Percentiles rank a stretch among this genome's conserved stretches.
Evolutionary conservation across 2,888 invertebrate species (phyloP).

Genomic region (Micoletzkya japonica): DNA sequence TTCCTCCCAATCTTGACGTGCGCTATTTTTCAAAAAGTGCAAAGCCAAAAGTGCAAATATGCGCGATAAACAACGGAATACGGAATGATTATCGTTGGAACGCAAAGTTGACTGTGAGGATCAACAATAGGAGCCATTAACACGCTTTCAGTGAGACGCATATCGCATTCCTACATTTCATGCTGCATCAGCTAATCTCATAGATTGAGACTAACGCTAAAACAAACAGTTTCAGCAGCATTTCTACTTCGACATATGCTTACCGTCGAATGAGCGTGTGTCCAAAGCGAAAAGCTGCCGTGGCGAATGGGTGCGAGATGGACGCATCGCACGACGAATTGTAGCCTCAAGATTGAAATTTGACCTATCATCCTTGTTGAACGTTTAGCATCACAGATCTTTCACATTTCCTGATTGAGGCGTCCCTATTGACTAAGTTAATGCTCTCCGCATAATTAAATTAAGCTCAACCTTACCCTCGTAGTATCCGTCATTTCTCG

Average conservation of each 20-base stretch:
- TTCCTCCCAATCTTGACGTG: too few species aligned
- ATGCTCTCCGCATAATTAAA: slow-evolving; percentile 2
- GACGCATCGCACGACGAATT: slow-evolving; percentile 82
- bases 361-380: not conserved
- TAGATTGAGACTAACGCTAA: too few species aligned
- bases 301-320: slow-evolving; percentile 85
- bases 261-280: slow-evolving; percentile 36
- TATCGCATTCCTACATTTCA: too few species aligned
- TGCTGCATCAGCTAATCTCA: too few species aligned
- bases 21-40: too few species aligned
- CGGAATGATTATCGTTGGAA: too few species aligned
- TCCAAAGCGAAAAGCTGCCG: slow-evolving; percentile 88
- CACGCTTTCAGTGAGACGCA: too few species aligned
- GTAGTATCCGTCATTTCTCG: slow-evolving; percentile 70
- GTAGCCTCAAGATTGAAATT: slow-evolving; percentile 39
- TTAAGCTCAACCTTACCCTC: slow-evolving; percentile 27
- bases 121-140: too few species aligned
- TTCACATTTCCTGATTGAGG: not conserved
- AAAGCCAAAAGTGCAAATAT: too few species aligned
- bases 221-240: too few species aligned
- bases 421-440: not conserved
- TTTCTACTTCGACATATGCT: not conserved
- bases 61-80: too few species aligned
- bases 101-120: too few species aligned
- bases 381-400: not conserved